These are phyloP conservation scores for Pseudomyrmex pallidus DNA, from an alignment of 1,140 invertebrate genomes.

Conservation along the genomic window DNA sequence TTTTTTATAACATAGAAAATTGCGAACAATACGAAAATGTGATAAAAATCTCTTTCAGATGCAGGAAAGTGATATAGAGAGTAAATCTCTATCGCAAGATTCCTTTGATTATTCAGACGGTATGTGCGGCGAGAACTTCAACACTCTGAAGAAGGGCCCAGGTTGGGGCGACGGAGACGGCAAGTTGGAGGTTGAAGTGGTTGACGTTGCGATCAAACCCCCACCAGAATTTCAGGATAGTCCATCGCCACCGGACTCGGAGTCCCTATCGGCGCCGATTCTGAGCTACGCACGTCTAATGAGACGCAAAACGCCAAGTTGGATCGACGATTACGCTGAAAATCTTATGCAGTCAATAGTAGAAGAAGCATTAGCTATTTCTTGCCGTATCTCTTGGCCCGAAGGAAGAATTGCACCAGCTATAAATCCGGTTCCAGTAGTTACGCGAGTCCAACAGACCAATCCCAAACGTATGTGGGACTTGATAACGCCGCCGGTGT, in stretches of 20 bases:
- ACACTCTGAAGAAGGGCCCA: conserved; percentile 92
- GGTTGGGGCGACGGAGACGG: conserved; percentile 85
- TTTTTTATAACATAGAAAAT: no score
- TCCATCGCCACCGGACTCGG: conserved; percentile 82
- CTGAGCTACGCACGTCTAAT: conserved; percentile 73
- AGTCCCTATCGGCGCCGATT: conserved; percentile 79
- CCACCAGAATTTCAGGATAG: conserved; percentile 92
- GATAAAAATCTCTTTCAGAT: conserved; percentile 81
- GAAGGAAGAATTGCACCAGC: conserved; percentile 77
- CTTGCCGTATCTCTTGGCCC: conserved; percentile 83
- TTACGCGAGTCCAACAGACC: conserved; percentile 65
- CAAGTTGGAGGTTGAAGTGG: conserved; percentile 81
- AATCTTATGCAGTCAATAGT: conserved; percentile 79
- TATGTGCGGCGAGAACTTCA: conserved; percentile 92
- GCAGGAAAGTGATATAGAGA: conserved; percentile 89
- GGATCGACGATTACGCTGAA: conserved; percentile 80
- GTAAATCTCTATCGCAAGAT: conserved; percentile 88
- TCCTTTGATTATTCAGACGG: conserved; percentile 89
- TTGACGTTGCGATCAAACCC: conserved; percentile 89
- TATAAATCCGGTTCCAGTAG: conserved; percentile 58
- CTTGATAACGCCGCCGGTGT: conserved; percentile 87
- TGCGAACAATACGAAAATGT: no score
- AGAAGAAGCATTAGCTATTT: conserved; percentile 81
- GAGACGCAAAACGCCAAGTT: conserved; percentile 73
- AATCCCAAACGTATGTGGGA: conserved; percentile 87